phyloP scores from a whole-genome alignment of 2,888 invertebrate genomes.

The Dioctria rufipes region DNA sequence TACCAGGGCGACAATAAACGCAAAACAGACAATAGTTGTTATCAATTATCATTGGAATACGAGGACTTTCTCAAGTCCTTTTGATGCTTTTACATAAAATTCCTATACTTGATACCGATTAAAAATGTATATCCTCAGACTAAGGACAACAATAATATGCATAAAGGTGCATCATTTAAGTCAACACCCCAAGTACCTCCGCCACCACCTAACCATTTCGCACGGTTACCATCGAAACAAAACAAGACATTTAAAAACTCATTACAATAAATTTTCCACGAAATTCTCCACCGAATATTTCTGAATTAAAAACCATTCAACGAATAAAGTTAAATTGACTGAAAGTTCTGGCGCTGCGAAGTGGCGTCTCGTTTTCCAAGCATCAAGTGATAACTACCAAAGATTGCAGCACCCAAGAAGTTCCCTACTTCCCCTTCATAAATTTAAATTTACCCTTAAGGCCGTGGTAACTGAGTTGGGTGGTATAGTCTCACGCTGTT shows the following conservation, averaged over 20 bases:
- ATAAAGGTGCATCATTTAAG: no score
- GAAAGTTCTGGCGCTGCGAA: constrained; percentile 6
- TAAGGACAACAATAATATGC: no score
- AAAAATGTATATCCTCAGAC: no score
- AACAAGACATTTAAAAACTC: background rate
- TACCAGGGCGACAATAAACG: no score
- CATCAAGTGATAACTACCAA: constrained; percentile 5
- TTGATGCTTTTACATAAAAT: no score
- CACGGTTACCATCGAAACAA: no score
- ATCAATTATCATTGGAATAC: no score
- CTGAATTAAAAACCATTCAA: constrained; percentile 12
- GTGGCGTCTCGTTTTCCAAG: constrained; percentile 20
- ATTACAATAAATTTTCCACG: constrained; percentile 4
- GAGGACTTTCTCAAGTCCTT: no score
- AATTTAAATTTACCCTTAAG: constrained; percentile 4
- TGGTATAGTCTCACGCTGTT: background rate
- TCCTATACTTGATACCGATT: no score
- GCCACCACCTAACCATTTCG: no score
- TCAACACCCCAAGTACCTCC: no score
- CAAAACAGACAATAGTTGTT: no score
- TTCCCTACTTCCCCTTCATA: background rate
- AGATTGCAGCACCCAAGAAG: background rate
- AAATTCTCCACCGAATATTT: constrained; percentile 20
- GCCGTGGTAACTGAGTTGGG: background rate
- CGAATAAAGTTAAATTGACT: constrained; percentile 19